Evolutionary conservation across 2,888 invertebrate genomes (phyloP), one percentile per base, ranked within the genome.

Genomic region (Cybosia mesomella): DNA sequence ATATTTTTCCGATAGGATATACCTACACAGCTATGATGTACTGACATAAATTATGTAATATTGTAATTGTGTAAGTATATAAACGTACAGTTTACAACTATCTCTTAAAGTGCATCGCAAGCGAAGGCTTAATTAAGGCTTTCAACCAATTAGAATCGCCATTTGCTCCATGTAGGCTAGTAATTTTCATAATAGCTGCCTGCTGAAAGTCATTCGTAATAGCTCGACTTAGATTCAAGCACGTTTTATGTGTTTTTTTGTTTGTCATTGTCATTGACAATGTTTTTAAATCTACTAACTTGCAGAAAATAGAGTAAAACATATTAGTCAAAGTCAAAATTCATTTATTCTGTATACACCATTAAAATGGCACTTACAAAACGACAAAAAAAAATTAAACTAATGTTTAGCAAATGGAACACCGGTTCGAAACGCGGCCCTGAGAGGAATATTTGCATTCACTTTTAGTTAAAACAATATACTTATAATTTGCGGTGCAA

Each of bases 121-220:
- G 32, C 21, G 49, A n/a, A 43, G 49, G 49, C 49, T 49, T 58
- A 34, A 58, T 34, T 58, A 34, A 58, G n/a, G 58, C 58, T 58
- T 58, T 58, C 34, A 58, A 58, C 32, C 58, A n/a, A 58, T 58
- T 58, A 58, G 58, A 32, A 58, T 32, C 18, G 34, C 58, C 58
- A 32, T 58, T 58, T 32, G 58, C 32, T 9, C 18, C 28, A 32
- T 57, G 18, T 24, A 32, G 32, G 34, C 58, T 58, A 58, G 58
- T n/a, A n/a, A 58, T 58, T 58, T 58, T n/a, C 58, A n/a, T 58
- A 32, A 58, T 58, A 58, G 58, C 58, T 24, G 10, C 9, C 24
- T n/a, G 32, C 24, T 2, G 18, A 18, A 32, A 58, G 18, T 34
- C 10, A 32, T n/a, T 34, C n/a, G 1, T 58, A 58, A 32, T 58